phyloP scores from a whole-genome alignment of 2,888 invertebrate species.

The Odontocerum albicorne region DNA sequence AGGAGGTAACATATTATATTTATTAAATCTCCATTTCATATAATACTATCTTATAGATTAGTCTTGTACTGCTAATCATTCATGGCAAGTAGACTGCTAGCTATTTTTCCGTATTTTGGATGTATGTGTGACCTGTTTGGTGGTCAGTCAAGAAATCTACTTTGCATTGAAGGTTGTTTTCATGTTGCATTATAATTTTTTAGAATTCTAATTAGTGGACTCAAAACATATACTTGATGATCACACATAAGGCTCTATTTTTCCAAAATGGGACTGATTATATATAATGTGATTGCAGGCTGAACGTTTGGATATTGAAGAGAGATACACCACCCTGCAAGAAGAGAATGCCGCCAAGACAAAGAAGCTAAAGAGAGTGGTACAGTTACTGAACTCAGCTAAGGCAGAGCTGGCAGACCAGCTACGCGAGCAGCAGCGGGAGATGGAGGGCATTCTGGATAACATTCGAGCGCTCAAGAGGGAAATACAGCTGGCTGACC shows the following conservation, averaged over 20 bases:
- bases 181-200: no score
- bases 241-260: no score
- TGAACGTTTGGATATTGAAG: constrained; percentile 90
- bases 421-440: constrained; percentile 93
- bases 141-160: no score
- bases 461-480: constrained; percentile 87
- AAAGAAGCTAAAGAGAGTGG: constrained; percentile 88
- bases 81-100: no score
- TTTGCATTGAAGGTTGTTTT: no score
- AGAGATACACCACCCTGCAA: constrained; percentile 90
- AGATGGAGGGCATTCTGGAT: constrained; percentile 95
- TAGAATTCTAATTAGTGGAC: no score
- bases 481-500: constrained; percentile 87
- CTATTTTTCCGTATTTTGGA: no score
- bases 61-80: no score
- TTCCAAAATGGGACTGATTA: no score
- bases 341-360: constrained; percentile 94
- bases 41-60: background rate
- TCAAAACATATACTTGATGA: no score
- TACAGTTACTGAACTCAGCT: constrained; percentile 82
- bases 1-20: constrained; percentile 61
- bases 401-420: constrained; percentile 84
- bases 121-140: no score
- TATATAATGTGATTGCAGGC: constrained; percentile 63
- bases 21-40: background rate